phyloP scores from a whole-genome alignment of 2,113 vertebrate species.

The Tragelaphus strepsiceros region DNA sequence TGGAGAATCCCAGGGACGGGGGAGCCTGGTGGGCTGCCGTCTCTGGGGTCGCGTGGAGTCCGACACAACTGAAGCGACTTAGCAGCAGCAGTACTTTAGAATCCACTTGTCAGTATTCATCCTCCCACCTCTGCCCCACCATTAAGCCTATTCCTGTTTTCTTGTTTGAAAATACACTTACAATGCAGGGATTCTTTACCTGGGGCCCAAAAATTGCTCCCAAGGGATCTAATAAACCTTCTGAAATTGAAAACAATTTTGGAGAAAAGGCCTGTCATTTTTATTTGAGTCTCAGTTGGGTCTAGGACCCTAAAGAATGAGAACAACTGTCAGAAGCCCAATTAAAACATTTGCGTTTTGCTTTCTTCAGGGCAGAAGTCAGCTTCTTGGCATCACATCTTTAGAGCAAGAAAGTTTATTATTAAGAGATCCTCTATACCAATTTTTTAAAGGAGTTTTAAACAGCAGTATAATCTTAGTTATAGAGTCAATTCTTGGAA shows the following conservation, averaged over 20 bases:
- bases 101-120: neutral
- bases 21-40: too few species aligned
- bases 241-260: neutral
- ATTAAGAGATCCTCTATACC: neutral
- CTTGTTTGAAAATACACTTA: neutral
- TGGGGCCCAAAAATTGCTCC: neutral
- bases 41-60: too few species aligned
- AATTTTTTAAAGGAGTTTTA: constrained; percentile 10
- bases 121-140: neutral
- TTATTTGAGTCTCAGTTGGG: neutral
- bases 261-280: neutral
- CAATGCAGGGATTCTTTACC: neutral
- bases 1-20: too few species aligned
- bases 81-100: neutral
- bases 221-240: neutral
- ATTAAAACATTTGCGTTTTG: neutral
- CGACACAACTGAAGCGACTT: too few species aligned
- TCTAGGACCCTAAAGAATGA: neutral
- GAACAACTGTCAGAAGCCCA: neutral
- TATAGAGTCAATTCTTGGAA: neutral
- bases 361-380: neutral
- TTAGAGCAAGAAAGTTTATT: neutral
- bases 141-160: neutral
- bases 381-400: neutral
- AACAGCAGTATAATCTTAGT: neutral